These are phyloP conservation scores for Garrulus glandarius DNA, from an alignment of 2,797 vertebrate species.

Conservation along the genomic window DNA sequence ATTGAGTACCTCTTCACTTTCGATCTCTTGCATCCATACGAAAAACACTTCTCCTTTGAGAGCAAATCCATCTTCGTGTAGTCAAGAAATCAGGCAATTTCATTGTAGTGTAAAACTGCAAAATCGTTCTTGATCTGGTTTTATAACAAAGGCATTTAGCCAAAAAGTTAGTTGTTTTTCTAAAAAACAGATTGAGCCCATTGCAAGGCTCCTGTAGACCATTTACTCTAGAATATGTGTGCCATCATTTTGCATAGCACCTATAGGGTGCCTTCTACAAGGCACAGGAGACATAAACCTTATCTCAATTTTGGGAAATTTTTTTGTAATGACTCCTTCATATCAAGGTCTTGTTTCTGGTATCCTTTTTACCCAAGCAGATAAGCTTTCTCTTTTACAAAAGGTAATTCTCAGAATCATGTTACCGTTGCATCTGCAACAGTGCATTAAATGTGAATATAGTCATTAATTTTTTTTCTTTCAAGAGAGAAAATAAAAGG, in stretches of 20 bases:
- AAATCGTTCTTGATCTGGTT: neutral
- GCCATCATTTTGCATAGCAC: neutral
- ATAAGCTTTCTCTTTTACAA: neutral
- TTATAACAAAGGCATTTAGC: neutral
- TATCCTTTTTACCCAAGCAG: neutral
- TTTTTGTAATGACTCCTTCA: neutral
- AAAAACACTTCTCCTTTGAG: neutral
- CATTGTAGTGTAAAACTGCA: neutral
- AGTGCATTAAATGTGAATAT: neutral
- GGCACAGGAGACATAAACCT: neutral
- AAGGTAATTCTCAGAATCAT: neutral
- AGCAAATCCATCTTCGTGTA: neutral
- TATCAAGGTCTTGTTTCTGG: neutral
- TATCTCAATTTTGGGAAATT: neutral
- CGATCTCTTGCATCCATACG: neutral
- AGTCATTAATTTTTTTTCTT: neutral
- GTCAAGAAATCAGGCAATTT: neutral
- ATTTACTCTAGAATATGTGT: neutral
- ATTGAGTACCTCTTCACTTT: neutral
- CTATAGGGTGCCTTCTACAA: neutral
- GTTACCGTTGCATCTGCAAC: neutral
- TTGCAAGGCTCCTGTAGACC: neutral
- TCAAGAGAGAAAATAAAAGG: neutral
- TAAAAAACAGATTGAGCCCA: neutral
- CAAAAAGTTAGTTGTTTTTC: neutral